Evolutionary conservation across 2,888 invertebrate species (phyloP), one percentile per base, ranked within the genome.

Genomic region (Odontothrips loti): DNA sequence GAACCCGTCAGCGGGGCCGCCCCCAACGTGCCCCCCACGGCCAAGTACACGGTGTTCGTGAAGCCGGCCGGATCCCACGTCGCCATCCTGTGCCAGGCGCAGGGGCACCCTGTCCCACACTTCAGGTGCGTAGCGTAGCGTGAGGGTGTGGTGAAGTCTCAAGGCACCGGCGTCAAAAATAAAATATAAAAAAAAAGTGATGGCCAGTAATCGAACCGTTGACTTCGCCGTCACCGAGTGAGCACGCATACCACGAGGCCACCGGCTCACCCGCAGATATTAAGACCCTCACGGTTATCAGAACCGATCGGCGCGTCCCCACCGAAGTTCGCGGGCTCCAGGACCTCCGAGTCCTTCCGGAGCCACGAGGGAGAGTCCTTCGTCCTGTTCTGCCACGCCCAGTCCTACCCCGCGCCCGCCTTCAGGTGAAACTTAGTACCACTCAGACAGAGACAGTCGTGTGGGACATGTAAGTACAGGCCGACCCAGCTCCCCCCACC

Each of bases 1-100:
- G 91, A 91, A 86, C 90, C 91, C 27, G 88, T 91, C 83, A 87
- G 85, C 86, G 87, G 84, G 83, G 86, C 86, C 83, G 85, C 85
- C 83, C 86, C 86, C 83, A 86, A 84, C 85, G 87, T 86, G 84
- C 86, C 85, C 82, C 86, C 85, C 82, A 86, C 84, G 84, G 87
- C 86, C 84, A 86, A 85, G 83, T 84, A 83, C 82, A 83, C 82
- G 79, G 83, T 83, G 82, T 84, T 82, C 84, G 83, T 81, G 81
- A 83, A 84, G 82, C 83, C 83, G 80, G 82, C 81, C 68, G 82
- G 81, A 58, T 80, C 80, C 79, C 83, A 80, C 82, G 81, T 89
- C 82, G 86, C 86, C 83, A 85, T 90, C 47, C 89, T 83, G 80
- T 85, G 90, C 85, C 88, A 88, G 82, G 89, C 89, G 68, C 90